A percentile compares a stretch with the other conserved stretches of the same genome.
These are phyloP conservation scores for Drosophila tripunctata DNA, from an alignment of 2,888 invertebrate species.

Conservation along the genomic window DNA sequence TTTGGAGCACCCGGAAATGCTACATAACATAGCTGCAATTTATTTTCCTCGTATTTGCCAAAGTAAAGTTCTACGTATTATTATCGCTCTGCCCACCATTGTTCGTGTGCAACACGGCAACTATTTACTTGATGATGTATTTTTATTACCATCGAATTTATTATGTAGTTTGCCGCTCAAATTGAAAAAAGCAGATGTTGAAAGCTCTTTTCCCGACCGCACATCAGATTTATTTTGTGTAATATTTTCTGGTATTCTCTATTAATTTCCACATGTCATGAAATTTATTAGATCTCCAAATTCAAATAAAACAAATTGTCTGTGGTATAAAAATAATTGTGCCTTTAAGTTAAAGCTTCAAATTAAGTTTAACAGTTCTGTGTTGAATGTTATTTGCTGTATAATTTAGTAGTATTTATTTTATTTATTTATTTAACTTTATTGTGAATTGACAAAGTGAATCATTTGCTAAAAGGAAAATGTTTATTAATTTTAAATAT, in stretches of 20 bases:
- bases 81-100: slow-evolving; percentile 24
- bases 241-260: slow-evolving; percentile 18
- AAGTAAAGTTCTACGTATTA: slow-evolving; percentile 36
- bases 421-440: no score
- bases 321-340: not conserved
- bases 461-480: no score
- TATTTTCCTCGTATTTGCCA: slow-evolving; percentile 69
- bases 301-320: not conserved
- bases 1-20: slow-evolving; percentile 50
- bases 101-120: slow-evolving; percentile 70
- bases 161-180: slow-evolving; percentile 52
- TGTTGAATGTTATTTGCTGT: no score
- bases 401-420: no score
- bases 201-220: slow-evolving; percentile 29
- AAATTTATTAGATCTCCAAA: slow-evolving; percentile 12
- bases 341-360: not conserved
- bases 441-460: no score
- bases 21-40: slow-evolving; percentile 56
- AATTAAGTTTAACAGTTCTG: not conserved
- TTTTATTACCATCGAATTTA: slow-evolving; percentile 72
- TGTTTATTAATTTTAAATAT: no score
- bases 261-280: slow-evolving; percentile 17
- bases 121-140: slow-evolving; percentile 78
- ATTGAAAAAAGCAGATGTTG: slow-evolving; percentile 53
- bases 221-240: slow-evolving; percentile 41